Base-by-base conservation (phyloP, 2,113 vertebrate species). In the Pteronura brasiliensis region DNA sequence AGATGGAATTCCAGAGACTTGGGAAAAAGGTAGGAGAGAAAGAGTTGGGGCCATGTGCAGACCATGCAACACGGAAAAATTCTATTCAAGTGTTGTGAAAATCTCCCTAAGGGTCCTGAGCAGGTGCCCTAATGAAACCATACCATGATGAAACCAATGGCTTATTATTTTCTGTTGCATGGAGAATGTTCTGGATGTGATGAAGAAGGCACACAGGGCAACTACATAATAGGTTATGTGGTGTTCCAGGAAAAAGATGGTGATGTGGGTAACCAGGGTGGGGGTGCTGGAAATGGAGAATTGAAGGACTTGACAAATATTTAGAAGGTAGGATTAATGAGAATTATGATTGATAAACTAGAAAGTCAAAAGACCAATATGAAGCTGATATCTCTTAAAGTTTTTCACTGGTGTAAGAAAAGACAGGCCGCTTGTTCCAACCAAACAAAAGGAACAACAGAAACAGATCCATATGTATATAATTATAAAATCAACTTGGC, bases 1-100 rank as follows among this genome's bases (percentile, higher is more conserved):
- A 7, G 14, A 47, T 2, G 25, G 42, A 34, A 65, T 15, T 69
- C 39, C 29, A 52, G 12, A n/a, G 69, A 83, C 2, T 3, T 0
- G 1, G 42, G 27, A 3, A 11, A 4, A 34, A 39, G 10, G 0
- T 7, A 9, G 42, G 29, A 81, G 49, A 21, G 36, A 8, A 61
- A n/a, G 20, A 36, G 11, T 4, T 23, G 20, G 7, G 13, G 18
- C 10, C n/a, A 29, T 0, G 3, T 1, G 31, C 3, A 65, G 21
- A 59, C 47, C 36, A 29, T 7, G 20, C 20, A 27, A 27, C 72
- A 36, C 0, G 14, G 1, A 55, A 55, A 3, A 29, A 36, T n/a
- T n/a, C 59, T 76, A 57, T 42, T 25, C 36, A 31, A 61, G 39
- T 23, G 13, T 29, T 25, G 4, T 47, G 29, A 79, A 21, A 80